Evolutionary conservation across 2,113 vertebrate species (phyloP), one percentile per base, ranked within the genome.

Genomic region (Turdus rufiventris): DNA sequence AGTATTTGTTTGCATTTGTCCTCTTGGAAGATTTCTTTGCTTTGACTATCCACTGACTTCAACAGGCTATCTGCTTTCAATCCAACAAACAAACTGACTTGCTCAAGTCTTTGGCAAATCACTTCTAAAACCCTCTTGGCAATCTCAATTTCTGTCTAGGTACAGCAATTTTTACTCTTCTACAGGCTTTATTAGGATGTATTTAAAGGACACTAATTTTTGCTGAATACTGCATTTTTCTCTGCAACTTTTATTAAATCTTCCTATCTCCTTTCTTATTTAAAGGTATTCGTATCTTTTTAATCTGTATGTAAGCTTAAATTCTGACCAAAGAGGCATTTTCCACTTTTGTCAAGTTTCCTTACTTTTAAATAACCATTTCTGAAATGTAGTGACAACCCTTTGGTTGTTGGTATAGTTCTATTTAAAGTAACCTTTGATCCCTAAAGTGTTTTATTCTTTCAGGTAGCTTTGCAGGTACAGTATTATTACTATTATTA

Each of bases 1-100:
- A 47, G 51, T 47, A 65, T 61, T 77, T 95, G 25, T 57, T 51
- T 57, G 45, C 60, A 73, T 60, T 79, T 48, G 28, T 34, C 50
- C 31, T 43, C 57, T 50, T 38, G 24, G 34, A 71, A 58, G 31
- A 47, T 12, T 56, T 34, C 36, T 72, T 68, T 56, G 5, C 60
- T 84, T 71, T 74, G 54, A 70, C 57, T 71, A 16, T 28, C 25
- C 38, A 62, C 38, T 58, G n/a, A 87, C 19, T 93, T 80, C 19
- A 33, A 81, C 26, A 63, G 14, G 25, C 26, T 50, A 43, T 13
- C n/a, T 50, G 47, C 48, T 71, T 88, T 79, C 75, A 74, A 3
- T 45, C 50, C 85, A 88, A 20, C 4, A 18, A 36, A 89, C 0
- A 0, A 89, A 85, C 9, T 0, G 0, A 85, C 18, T 72, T 47